A percentile compares a stretch with the other conserved stretches of the same genome.
phyloP scores from a whole-genome alignment of 2,888 invertebrate genomes.

The Cerastis rubricosa region DNA sequence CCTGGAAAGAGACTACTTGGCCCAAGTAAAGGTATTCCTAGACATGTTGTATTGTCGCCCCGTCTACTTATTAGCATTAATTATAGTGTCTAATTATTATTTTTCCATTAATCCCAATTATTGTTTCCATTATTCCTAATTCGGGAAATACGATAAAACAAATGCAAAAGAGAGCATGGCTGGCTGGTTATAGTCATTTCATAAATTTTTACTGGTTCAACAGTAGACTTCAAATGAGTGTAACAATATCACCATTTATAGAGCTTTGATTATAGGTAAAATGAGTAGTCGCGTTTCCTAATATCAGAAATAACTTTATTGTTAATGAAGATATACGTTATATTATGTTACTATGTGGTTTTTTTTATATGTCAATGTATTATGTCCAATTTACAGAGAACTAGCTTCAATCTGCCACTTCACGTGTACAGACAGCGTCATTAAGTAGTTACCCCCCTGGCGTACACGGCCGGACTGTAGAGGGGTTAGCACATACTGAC shows the following conservation, averaged over 20 bases:
- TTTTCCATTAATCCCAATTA: too few species aligned
- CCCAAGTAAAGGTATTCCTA: too few species aligned
- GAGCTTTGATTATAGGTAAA: too few species aligned
- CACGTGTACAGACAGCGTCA: too few species aligned
- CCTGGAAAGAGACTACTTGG: too few species aligned
- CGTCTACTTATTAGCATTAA: too few species aligned
- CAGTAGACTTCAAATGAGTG: background rate
- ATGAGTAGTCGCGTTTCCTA: background rate
- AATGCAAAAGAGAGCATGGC: background rate
- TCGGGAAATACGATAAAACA: background rate
- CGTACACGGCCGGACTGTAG: too few species aligned
- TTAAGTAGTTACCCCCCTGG: too few species aligned
- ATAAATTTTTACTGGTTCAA: background rate
- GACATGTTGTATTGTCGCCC: too few species aligned
- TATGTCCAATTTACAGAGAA: background rate
- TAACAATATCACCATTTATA: background rate
- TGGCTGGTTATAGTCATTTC: background rate
- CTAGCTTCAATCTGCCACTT: background rate
- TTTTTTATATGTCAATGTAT: background rate
- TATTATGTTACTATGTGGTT: background rate
- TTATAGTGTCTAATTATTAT: too few species aligned
- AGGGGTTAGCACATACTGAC: too few species aligned
- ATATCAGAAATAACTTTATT: background rate
- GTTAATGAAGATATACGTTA: background rate
- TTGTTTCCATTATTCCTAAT: background rate